Percentiles rank a stretch among this genome's conserved stretches.
Evolutionary conservation across 2,888 invertebrate species (phyloP).

Genomic region (Agrochola lota): DNA sequence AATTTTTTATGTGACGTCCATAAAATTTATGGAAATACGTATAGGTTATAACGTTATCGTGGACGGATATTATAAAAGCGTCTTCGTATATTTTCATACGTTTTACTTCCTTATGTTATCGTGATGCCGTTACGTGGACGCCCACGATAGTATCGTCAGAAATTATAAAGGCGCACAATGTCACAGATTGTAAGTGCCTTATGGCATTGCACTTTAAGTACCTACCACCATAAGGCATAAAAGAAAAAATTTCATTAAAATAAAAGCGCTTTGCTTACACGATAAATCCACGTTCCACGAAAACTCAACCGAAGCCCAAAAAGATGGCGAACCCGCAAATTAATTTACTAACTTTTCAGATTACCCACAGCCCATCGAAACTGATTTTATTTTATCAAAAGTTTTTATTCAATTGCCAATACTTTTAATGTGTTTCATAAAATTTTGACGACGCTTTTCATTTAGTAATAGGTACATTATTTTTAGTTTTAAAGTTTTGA

Average conservation of each 20-base stretch:
- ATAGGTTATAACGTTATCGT: too few relatives aligned
- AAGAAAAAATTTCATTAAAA: not conserved
- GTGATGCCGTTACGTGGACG: not conserved
- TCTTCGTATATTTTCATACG: not conserved
- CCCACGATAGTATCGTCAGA: not conserved
- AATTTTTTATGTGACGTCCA: too few relatives aligned
- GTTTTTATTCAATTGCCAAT: constrained; percentile 26
- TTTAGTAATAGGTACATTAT: not conserved
- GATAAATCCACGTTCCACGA: not conserved
- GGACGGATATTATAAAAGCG: not conserved
- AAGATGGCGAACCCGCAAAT: constrained; percentile 32
- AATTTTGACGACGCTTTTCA: not conserved
- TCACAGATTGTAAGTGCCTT: not conserved
- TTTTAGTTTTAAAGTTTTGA: not conserved
- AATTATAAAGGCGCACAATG: not conserved
- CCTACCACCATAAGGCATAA: not conserved
- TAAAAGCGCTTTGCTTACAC: not conserved
- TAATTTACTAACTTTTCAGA: constrained; percentile 50
- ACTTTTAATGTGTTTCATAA: constrained; percentile 46
- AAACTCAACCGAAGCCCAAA: not conserved
- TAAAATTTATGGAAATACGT: too few relatives aligned
- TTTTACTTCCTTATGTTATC: not conserved
- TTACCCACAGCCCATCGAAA: constrained; percentile 33
- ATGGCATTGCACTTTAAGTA: not conserved
- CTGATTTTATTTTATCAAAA: constrained; percentile 33